Base-by-base conservation (phyloP, 2,888 invertebrate genomes). In the Conus canariensis region DNA sequence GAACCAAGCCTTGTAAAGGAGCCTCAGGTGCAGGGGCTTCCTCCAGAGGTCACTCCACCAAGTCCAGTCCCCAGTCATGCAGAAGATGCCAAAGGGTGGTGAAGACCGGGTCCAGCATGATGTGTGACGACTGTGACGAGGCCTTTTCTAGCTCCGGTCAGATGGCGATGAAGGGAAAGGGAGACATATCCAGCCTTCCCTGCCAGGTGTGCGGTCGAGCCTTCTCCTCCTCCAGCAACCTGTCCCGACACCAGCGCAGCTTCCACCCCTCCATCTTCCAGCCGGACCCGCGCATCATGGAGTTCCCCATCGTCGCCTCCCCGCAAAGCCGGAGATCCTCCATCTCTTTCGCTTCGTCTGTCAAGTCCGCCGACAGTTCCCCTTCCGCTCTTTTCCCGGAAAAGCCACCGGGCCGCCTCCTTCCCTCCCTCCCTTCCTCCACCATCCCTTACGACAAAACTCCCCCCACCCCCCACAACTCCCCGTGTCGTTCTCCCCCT, bases 241-340 rank as follows among this genome's bases (percentile, higher is more conserved):
- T 89, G 30, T 14, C 74, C 19, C 89, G 89, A 16, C 89, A 89
- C 74, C 85, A 85, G 25, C 89, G 85, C n/a, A 8, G 30, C 74
- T 89, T 89, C 77, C 89, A 89, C n/a, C 80, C 88, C n/a, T 70
- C 70, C 74, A 30, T 87, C 58, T 87, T 74, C 56, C 5, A 9
- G 19, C 45, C 87, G 6, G 56, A 3, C 60, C 12, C 58, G 10
- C 56, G 10, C 87, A 74, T 64, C 56, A 22, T 58, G 56, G 87
- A 87, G 58, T 74, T 58, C 12, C 70, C 56, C 10, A 70, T 56
- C 14, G 14, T 56, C 14, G 14, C 10, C 14, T 87, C 56, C n/a
- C 70, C 87, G 8, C 74, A 30, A 70, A n/a, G 14, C 70, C 45
- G 85, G 6, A 58, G 9, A 2, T 19, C n/a, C 58, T 56, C 74